These are phyloP conservation scores for Ifrita kowaldi DNA, from an alignment of 2,113 vertebrate species.

Conservation along the genomic window DNA sequence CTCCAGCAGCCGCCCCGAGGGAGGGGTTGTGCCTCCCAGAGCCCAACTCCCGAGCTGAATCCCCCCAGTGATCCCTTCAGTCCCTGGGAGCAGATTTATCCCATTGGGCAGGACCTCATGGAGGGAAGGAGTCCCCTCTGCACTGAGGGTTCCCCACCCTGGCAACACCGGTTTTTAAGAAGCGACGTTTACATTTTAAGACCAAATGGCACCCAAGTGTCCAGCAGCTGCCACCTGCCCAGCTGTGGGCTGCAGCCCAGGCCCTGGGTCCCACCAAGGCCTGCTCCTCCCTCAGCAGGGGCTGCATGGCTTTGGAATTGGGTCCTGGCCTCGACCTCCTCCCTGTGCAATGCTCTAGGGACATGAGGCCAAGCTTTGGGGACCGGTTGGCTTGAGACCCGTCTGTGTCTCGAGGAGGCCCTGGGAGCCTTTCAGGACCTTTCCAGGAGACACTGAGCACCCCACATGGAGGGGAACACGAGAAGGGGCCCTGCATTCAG, in stretches of 20 bases:
- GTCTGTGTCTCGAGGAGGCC: background rate
- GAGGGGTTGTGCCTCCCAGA: background rate
- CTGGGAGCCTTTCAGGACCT: background rate
- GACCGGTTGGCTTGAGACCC: fast-evolving
- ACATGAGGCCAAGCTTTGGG: background rate
- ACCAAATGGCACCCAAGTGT: background rate
- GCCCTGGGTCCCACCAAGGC: background rate
- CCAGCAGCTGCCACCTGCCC: background rate
- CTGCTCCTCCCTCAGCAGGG: fast-evolving
- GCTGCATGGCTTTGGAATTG: fast-evolving
- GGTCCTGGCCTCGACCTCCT: background rate
- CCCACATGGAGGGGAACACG: background rate
- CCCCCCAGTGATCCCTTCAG: fast-evolving
- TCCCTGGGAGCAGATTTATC: background rate
- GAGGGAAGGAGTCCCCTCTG: background rate
- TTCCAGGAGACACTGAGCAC: background rate
- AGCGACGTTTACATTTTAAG: background rate
- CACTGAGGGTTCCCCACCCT: background rate
- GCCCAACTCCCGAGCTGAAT: background rate
- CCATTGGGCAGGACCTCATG: fast-evolving
- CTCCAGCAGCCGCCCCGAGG: background rate
- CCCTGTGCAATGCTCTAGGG: background rate
- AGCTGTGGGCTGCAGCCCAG: background rate
- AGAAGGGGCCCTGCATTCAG: background rate
- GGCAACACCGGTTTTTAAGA: background rate